phyloP scores from a whole-genome alignment of 2,888 invertebrate genomes.

The Zonitis immaculata region DNA sequence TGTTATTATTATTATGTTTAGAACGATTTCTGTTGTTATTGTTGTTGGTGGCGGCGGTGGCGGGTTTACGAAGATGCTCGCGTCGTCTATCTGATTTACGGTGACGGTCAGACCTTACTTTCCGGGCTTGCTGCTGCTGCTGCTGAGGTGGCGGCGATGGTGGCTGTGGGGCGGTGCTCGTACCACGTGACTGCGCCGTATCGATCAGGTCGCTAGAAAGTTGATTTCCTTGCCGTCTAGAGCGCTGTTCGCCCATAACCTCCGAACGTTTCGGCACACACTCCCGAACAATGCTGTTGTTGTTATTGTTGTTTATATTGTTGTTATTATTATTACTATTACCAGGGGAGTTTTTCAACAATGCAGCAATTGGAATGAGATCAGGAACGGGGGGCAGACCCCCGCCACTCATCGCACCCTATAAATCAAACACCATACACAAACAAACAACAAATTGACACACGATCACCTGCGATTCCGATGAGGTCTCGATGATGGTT shows the following conservation, averaged over 20 bases:
- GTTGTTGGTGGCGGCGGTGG: constrained; percentile 29
- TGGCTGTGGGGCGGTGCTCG: constrained; percentile 45
- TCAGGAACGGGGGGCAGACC: constrained; percentile 47
- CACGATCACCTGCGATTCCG: constrained; percentile 16
- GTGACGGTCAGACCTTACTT: constrained; percentile 48
- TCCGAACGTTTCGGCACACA: constrained; percentile 42
- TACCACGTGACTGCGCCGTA: constrained; percentile 48
- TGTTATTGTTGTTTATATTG: constrained; percentile 17
- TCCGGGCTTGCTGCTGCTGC: constrained; percentile 47
- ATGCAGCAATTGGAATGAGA: constrained; percentile 47
- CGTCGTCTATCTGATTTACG: constrained; percentile 50
- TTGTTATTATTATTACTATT: constrained; percentile 11
- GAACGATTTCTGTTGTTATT: constrained; percentile 26
- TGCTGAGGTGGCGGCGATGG: no score
- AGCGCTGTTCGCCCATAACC: constrained; percentile 49
- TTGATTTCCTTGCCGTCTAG: constrained; percentile 43
- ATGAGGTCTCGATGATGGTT: neutral
- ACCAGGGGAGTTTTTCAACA: constrained; percentile 37
- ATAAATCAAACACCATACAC: constrained; percentile 21
- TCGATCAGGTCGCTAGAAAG: constrained; percentile 45
- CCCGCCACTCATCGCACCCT: constrained; percentile 44
- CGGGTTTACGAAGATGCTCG: constrained; percentile 40
- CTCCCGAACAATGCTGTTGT: constrained; percentile 31
- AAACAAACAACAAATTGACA: no score
- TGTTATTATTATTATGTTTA: constrained; percentile 14